Evolutionary conservation across 2,888 invertebrate species (phyloP).

Genomic region (Argyra leucocephala): DNA sequence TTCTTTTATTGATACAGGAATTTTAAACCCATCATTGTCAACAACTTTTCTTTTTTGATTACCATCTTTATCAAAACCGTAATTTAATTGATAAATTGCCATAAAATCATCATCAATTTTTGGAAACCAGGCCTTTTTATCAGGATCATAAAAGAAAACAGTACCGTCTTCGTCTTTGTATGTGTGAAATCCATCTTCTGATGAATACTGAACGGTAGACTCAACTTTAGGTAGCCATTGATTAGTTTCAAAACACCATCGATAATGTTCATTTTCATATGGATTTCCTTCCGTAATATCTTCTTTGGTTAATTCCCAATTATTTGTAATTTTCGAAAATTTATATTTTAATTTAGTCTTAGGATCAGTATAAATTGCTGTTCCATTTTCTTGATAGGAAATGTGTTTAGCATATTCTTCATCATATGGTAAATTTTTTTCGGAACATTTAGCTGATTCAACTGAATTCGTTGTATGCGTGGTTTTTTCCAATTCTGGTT

Average conservation of each 20-base stretch:
- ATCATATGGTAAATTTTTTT: constrained; percentile 9
- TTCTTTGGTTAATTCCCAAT: constrained; percentile 42
- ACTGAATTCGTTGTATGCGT: no score
- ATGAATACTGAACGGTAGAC: constrained; percentile 49
- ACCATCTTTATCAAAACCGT: constrained; percentile 55
- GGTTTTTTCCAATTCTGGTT: no score
- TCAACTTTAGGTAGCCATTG: constrained; percentile 45
- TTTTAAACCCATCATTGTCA: constrained; percentile 29
- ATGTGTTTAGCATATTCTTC: constrained; percentile 49
- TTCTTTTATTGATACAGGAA: constrained; percentile 33
- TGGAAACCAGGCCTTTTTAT: constrained; percentile 91
- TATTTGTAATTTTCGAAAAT: constrained; percentile 49
- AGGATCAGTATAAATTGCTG: constrained; percentile 68
- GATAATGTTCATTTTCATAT: constrained; percentile 41
- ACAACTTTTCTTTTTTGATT: constrained; percentile 27
- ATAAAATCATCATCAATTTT: constrained; percentile 94
- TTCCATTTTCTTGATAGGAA: constrained; percentile 55
- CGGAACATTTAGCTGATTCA: background rate
- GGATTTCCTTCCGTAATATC: constrained; percentile 31
- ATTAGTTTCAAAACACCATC: constrained; percentile 40
- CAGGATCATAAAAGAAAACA: constrained; percentile 82
- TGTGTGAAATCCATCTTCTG: constrained; percentile 67
- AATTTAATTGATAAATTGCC: constrained; percentile 91
- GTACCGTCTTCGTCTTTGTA: constrained; percentile 82
- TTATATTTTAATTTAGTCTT: constrained; percentile 55